Evolutionary conservation across 2,113 vertebrate species (phyloP).

Genomic region (Cacatua alba): DNA sequence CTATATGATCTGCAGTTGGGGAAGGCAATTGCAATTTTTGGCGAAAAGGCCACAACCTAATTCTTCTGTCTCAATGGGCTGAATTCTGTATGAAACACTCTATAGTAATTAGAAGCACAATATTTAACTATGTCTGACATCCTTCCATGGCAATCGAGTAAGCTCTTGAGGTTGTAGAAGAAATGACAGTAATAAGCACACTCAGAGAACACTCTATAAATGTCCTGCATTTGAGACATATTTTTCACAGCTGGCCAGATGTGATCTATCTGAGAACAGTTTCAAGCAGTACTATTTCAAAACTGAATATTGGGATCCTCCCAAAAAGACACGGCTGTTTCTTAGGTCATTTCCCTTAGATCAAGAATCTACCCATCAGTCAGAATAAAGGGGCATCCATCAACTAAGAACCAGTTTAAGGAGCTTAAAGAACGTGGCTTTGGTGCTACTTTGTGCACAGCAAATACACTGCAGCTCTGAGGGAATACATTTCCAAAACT

Average conservation of each 20-base stretch:
- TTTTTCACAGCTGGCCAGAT: constrained; percentile 9
- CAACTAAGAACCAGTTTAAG: neutral
- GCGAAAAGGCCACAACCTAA: neutral
- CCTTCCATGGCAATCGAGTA: neutral
- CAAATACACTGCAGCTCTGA: neutral
- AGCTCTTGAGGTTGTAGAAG: neutral
- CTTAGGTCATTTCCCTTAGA: neutral
- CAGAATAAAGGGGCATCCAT: neutral
- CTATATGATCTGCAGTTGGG: neutral
- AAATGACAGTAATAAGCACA: neutral
- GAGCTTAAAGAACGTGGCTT: neutral
- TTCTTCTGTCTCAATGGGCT: neutral
- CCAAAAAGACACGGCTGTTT: neutral
- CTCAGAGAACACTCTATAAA: neutral
- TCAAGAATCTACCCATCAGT: neutral
- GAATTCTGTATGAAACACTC: neutral
- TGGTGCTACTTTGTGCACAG: neutral
- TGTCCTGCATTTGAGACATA: neutral
- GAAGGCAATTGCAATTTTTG: neutral
- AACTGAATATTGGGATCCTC: neutral
- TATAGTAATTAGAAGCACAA: neutral
- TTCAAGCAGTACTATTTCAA: neutral
- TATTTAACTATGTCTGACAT: neutral
- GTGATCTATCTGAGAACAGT: neutral
- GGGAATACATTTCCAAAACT: neutral